phyloP scores from a whole-genome alignment of 2,888 invertebrate genomes.

The Spisula solida region DNA sequence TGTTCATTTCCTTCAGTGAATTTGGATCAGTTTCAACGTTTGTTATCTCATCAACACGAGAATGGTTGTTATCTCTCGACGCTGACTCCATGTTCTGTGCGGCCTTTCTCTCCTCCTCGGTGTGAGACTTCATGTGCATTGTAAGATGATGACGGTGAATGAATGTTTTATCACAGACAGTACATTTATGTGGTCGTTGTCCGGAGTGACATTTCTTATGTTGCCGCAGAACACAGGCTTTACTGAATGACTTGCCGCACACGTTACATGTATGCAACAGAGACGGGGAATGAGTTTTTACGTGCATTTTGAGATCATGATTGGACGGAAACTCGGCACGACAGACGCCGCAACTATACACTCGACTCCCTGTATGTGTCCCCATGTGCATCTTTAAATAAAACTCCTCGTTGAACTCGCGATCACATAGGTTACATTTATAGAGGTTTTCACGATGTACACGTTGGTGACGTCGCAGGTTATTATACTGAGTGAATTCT shows the following conservation, averaged over 20 bases:
- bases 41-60: not conserved
- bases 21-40: not conserved
- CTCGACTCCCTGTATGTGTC: conserved; percentile 75
- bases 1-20: not conserved
- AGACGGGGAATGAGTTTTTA: conserved; percentile 73
- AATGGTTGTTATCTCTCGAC: not conserved
- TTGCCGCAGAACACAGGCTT: conserved; percentile 75
- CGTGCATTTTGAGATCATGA: conserved; percentile 74
- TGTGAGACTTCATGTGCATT: conserved; percentile 73
- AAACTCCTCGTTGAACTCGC: conserved; percentile 74
- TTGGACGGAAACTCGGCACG: conserved; percentile 65
- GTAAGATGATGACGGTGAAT: conserved; percentile 77
- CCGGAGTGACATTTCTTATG: conserved; percentile 76
- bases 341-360: conserved; percentile 76
- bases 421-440: conserved; percentile 73
- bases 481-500: conserved; percentile 74
- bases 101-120: conserved; percentile 42
- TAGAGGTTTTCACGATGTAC: conserved; percentile 71
- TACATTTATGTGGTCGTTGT: conserved; percentile 73
- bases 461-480: conserved; percentile 71
- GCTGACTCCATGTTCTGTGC: not conserved
- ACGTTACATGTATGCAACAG: conserved; percentile 73
- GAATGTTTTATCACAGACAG: conserved; percentile 72
- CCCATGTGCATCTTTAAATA: conserved; percentile 77
- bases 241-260: conserved; percentile 75